A percentile compares a stretch with the other conserved stretches of the same genome.
phyloP scores from a whole-genome alignment of 2,888 invertebrate species.

The Pterobdella sp. region DNA sequence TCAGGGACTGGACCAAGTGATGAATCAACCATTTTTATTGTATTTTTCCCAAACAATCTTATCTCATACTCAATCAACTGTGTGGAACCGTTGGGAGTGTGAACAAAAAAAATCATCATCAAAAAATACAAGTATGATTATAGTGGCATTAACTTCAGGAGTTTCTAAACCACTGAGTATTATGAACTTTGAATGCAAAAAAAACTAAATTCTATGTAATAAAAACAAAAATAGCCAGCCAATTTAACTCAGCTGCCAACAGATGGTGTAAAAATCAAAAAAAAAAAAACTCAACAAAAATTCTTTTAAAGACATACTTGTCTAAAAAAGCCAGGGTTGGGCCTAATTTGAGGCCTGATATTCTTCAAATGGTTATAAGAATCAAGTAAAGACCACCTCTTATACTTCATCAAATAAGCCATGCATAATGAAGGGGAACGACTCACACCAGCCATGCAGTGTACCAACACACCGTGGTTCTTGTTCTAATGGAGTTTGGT shows the following conservation, averaged over 20 bases:
- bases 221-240: no score
- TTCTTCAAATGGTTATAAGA: slow-evolving; percentile 70
- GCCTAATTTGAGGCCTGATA: slow-evolving; percentile 70
- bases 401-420: slow-evolving; percentile 78
- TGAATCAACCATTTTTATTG: slow-evolving; percentile 68
- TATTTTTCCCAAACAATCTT: slow-evolving; percentile 57
- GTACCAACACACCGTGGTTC: slow-evolving; percentile 70
- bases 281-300: no score
- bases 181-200: no score
- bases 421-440: slow-evolving; percentile 75
- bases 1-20: slow-evolving; percentile 47
- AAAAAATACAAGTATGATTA: no score
- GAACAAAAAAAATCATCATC: background rate
- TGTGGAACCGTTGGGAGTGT: slow-evolving; percentile 55
- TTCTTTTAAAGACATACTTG: no score
- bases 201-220: no score
- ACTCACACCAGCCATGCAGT: slow-evolving; percentile 83
- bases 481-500: no score
- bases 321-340: slow-evolving; percentile 76
- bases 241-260: no score
- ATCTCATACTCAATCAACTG: slow-evolving; percentile 77
- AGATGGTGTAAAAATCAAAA: no score
- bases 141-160: no score
- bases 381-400: slow-evolving; percentile 66
- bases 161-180: no score